A percentile compares a stretch with the other conserved stretches of the same genome.
Evolutionary conservation across 2,888 invertebrate genomes (phyloP).

Genomic region (Sthenelais limicola): DNA sequence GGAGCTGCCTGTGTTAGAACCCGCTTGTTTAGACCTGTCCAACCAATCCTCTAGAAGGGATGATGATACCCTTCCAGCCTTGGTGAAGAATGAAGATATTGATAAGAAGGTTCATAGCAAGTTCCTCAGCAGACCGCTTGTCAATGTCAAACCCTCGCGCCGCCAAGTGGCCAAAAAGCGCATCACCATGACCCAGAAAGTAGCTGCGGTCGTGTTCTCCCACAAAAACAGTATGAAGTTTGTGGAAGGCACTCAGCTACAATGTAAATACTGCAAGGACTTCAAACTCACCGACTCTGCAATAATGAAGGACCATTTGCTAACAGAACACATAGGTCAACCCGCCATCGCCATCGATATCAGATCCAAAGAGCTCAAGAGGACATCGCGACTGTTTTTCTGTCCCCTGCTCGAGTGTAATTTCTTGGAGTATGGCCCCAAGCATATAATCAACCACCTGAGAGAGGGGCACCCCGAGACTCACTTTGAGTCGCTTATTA

Average conservation of each 20-base stretch:
- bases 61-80: conserved; percentile 12
- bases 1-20: conserved; percentile 9
- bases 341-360: conserved; percentile 27
- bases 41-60: neutral
- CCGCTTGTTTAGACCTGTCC: neutral
- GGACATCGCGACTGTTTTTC: conserved; percentile 25
- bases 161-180: conserved; percentile 3
- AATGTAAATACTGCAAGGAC: conserved; percentile 30
- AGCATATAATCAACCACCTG: conserved; percentile 21
- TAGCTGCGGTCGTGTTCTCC: too few species aligned
- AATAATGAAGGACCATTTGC: conserved; percentile 28
- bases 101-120: neutral
- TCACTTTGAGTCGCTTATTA: conserved; percentile 17
- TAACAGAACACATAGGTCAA: conserved; percentile 17
- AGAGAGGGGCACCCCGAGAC: neutral
- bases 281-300: conserved; percentile 12
- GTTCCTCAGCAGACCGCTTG: conserved; percentile 7
- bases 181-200: too few species aligned
- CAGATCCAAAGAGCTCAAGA: neutral
- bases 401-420: conserved; percentile 20
- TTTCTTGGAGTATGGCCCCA: conserved; percentile 22
- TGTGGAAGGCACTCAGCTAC: conserved; percentile 23
- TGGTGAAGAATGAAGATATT: neutral
- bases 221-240: conserved; percentile 1
- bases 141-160: neutral